These are phyloP conservation scores for Apotomis betuletana DNA, from an alignment of 2,888 invertebrate genomes.

Conservation along the genomic window DNA sequence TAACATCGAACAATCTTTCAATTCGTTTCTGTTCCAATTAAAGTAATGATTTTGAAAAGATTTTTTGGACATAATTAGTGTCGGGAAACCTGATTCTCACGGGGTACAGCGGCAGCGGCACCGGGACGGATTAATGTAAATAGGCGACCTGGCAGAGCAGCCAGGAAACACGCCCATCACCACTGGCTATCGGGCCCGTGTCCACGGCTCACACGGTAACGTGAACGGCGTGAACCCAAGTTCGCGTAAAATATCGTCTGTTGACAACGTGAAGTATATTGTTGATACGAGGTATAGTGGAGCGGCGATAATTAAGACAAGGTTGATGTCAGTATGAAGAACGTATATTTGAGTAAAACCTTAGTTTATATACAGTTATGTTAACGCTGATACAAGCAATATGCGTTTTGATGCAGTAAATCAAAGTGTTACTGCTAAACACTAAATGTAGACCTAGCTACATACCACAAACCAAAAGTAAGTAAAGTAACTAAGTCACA, in stretches of 20 bases:
- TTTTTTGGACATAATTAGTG: conserved; percentile 15
- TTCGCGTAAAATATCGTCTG: neutral
- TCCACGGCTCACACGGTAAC: conserved; percentile 53
- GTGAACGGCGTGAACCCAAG: neutral
- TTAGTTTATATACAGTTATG: too few relatives aligned
- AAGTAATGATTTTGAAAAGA: neutral
- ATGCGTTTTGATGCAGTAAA: too few relatives aligned
- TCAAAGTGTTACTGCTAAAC: too few relatives aligned
- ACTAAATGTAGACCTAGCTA: too few relatives aligned
- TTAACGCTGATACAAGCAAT: too few relatives aligned
- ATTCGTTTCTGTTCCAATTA: neutral
- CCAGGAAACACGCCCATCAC: conserved; percentile 72
- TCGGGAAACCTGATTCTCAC: conserved; percentile 49
- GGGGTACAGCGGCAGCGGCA: conserved; percentile 44
- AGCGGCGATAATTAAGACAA: too few relatives aligned
- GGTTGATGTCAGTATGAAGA: too few relatives aligned
- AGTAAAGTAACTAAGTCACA: too few relatives aligned
- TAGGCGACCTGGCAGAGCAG: conserved; percentile 60
- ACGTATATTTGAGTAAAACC: too few relatives aligned
- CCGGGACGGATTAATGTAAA: conserved; percentile 73
- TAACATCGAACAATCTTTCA: neutral
- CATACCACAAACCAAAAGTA: too few relatives aligned
- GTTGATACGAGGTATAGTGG: too few relatives aligned
- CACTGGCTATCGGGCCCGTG: conserved; percentile 57
- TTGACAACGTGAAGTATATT: too few relatives aligned